Percentiles rank a stretch among this genome's conserved stretches.
Evolutionary conservation across 2,888 invertebrate genomes (phyloP).

Genomic region (Rhagium mordax): DNA sequence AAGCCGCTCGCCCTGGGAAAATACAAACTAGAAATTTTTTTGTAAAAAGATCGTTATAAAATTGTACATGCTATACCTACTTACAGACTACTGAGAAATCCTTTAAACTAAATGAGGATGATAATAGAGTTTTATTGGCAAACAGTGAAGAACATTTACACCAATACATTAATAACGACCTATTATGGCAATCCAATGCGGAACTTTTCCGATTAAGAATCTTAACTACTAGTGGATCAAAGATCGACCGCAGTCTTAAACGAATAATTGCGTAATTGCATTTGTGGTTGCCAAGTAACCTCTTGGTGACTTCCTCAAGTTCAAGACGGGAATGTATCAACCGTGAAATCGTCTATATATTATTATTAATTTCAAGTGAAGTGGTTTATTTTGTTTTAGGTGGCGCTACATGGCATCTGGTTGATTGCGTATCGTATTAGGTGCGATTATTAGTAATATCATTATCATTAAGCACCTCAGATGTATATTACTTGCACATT

Average conservation of each 20-base stretch:
- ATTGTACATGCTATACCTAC: background rate
- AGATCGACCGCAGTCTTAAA: background rate
- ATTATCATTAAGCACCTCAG: background rate
- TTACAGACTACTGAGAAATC: background rate
- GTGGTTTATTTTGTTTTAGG: background rate
- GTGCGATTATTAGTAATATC: conserved; percentile 2
- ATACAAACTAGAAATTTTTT: background rate
- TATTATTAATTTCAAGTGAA: background rate
- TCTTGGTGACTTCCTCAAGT: conserved; percentile 24
- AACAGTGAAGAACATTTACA: background rate
- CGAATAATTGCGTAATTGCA: conserved; percentile 21
- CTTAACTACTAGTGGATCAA: background rate
- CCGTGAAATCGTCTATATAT: background rate
- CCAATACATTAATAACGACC: background rate
- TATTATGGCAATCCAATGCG: background rate
- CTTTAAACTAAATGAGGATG: background rate
- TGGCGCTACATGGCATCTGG: background rate
- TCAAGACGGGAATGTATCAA: background rate
- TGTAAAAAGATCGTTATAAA: background rate
- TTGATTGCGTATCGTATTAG: conserved; percentile 3
- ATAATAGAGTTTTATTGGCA: background rate
- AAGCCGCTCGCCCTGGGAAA: background rate
- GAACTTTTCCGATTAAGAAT: background rate
- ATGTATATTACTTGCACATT: background rate
- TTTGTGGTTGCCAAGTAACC: conserved; percentile 4